Evolutionary conservation across 2,113 vertebrate species (phyloP).

Genomic region (Malurus alboscapulatus): DNA sequence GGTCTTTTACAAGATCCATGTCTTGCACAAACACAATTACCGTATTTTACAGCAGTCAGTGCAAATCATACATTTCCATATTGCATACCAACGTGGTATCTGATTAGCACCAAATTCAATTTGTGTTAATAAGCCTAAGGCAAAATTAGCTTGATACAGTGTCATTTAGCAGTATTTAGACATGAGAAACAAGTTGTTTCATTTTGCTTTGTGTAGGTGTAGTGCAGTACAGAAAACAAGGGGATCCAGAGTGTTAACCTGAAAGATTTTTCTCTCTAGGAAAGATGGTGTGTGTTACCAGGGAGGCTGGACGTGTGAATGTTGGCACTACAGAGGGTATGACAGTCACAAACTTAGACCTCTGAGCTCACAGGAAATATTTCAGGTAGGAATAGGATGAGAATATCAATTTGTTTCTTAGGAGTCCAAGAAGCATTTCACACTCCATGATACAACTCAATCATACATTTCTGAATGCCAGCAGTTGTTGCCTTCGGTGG

Average conservation of each 20-base stretch:
- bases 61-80: conserved; percentile 53
- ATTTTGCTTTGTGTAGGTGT: neutral
- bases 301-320: neutral
- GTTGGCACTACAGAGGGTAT: neutral
- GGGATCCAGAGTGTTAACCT: neutral
- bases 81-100: conserved; percentile 35
- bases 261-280: neutral
- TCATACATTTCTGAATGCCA: neutral
- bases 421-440: neutral
- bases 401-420: neutral
- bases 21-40: neutral
- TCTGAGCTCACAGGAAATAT: neutral
- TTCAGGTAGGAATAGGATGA: neutral
- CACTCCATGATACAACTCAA: neutral
- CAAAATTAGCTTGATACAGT: conserved; percentile 67
- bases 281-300: neutral
- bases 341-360: neutral
- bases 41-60: conserved; percentile 35
- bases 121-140: conserved; percentile 62
- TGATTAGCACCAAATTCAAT: conserved; percentile 58
- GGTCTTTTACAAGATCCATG: neutral
- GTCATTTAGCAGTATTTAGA: conserved; percentile 65
- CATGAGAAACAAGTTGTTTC: neutral
- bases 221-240: neutral
- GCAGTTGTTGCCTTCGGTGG: neutral